These are phyloP conservation scores for Philereme transversata DNA, from an alignment of 2,888 invertebrate genomes.

Conservation along the genomic window DNA sequence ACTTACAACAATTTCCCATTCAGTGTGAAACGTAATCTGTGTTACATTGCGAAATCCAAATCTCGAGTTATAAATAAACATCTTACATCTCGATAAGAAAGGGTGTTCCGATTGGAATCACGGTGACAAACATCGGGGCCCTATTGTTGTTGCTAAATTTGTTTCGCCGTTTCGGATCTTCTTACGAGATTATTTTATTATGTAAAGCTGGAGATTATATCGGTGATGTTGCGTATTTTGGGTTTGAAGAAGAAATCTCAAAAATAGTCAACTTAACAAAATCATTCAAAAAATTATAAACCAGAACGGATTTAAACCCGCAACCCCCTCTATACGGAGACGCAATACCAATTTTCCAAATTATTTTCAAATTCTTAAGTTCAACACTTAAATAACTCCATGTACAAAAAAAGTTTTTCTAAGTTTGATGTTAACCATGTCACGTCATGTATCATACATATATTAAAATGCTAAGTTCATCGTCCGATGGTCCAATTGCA, in stretches of 20 bases:
- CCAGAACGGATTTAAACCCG: too few relatives aligned
- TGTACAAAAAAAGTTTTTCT: too few relatives aligned
- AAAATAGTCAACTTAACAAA: too few relatives aligned
- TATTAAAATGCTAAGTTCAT: conserved; percentile 1
- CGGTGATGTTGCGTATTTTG: conserved; percentile 45
- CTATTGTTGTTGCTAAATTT: conserved; percentile 81
- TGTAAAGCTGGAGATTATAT: conserved; percentile 62
- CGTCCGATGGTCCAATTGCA: background rate
- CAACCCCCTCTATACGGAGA: too few relatives aligned
- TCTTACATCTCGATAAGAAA: conserved; percentile 68
- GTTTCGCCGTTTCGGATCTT: conserved; percentile 79
- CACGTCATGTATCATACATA: too few relatives aligned
- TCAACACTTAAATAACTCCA: too few relatives aligned
- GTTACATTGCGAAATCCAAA: conserved; percentile 29
- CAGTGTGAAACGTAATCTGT: too few relatives aligned
- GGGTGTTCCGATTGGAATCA: conserved; percentile 74
- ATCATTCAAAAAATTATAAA: too few relatives aligned
- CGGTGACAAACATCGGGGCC: conserved; percentile 72
- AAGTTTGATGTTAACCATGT: too few relatives aligned
- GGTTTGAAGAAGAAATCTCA: conserved; percentile 22
- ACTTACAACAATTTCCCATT: too few relatives aligned
- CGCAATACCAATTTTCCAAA: too few relatives aligned
- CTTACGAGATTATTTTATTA: conserved; percentile 75
- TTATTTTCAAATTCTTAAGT: too few relatives aligned
- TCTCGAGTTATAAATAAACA: conserved; percentile 44